phyloP scores from a whole-genome alignment of 2,797 vertebrate species.

The Trematomus bernacchii region DNA sequence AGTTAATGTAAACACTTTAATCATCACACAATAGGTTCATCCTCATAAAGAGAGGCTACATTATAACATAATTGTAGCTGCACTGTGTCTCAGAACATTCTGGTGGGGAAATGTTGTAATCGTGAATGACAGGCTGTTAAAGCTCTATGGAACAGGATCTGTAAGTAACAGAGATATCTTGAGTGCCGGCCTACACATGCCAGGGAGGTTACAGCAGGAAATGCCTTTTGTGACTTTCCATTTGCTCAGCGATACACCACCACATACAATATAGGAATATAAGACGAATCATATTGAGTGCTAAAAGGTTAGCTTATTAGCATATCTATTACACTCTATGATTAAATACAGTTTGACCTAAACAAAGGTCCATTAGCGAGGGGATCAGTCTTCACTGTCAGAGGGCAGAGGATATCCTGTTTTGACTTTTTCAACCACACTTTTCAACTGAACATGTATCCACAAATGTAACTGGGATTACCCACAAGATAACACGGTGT shows the following conservation, averaged over 20 bases:
- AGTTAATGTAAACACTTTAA: conserved; percentile 54
- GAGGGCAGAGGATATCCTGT: conserved; percentile 43
- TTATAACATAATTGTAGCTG: conserved; percentile 38
- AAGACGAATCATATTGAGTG: conserved; percentile 41
- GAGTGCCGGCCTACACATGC: conserved; percentile 85
- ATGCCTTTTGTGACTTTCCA: conserved; percentile 90
- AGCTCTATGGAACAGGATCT: conserved; percentile 85
- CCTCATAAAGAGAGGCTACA: conserved; percentile 40
- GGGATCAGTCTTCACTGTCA: conserved; percentile 47
- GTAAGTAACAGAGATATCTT: conserved; percentile 85
- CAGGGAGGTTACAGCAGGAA: conserved; percentile 88
- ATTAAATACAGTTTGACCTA: conserved; percentile 41
- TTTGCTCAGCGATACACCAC: conserved; percentile 85
- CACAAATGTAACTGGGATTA: conserved; percentile 71
- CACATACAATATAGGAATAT: conserved; percentile 50
- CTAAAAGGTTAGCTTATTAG: conserved; percentile 34
- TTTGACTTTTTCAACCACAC: conserved; percentile 51
- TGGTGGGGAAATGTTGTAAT: conserved; percentile 68
- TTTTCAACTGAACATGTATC: conserved; percentile 60
- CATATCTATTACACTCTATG: conserved; percentile 24
- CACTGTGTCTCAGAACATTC: conserved; percentile 46
- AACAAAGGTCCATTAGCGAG: conserved; percentile 36
- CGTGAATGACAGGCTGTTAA: conserved; percentile 80
- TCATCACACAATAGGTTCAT: conserved; percentile 47
- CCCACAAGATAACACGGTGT: conserved; percentile 65